Evolutionary conservation across 2,797 vertebrate species (phyloP).

Genomic region (Melopsittacus undulatus): DNA sequence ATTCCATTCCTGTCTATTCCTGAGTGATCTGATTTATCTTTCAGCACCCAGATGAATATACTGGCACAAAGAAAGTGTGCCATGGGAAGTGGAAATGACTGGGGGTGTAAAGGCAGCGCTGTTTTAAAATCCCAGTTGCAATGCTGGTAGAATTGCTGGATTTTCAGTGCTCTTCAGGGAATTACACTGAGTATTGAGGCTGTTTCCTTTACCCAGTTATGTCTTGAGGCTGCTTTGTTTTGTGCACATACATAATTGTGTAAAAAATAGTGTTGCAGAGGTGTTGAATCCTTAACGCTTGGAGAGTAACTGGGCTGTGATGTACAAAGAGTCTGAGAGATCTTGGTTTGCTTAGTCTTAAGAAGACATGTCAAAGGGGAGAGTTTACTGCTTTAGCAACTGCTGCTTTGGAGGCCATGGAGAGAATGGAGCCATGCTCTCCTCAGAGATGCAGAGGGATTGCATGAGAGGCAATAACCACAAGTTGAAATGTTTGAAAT

Average conservation of each 20-base stretch:
- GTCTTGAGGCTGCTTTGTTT: neutral
- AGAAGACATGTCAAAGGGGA: neutral
- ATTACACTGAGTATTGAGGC: neutral
- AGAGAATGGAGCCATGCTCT: neutral
- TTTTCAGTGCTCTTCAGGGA: neutral
- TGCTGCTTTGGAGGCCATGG: neutral
- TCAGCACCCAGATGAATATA: neutral
- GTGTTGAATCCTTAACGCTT: neutral
- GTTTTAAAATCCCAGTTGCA: neutral
- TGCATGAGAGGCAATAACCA: neutral
- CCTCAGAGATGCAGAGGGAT: neutral
- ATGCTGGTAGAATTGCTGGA: neutral
- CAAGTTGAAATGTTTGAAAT: neutral
- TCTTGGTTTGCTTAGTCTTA: neutral
- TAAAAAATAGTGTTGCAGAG: neutral
- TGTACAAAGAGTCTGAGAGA: neutral
- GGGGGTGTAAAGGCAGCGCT: neutral
- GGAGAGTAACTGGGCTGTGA: neutral
- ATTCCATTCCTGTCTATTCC: neutral
- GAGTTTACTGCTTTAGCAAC: neutral
- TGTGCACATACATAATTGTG: neutral
- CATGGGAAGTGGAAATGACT: neutral
- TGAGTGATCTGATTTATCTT: neutral
- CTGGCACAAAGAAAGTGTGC: neutral
- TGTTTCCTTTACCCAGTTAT: neutral